Evolutionary conservation across 2,113 vertebrate genomes (phyloP).

Genomic region (Neopipo cinnamomea): DNA sequence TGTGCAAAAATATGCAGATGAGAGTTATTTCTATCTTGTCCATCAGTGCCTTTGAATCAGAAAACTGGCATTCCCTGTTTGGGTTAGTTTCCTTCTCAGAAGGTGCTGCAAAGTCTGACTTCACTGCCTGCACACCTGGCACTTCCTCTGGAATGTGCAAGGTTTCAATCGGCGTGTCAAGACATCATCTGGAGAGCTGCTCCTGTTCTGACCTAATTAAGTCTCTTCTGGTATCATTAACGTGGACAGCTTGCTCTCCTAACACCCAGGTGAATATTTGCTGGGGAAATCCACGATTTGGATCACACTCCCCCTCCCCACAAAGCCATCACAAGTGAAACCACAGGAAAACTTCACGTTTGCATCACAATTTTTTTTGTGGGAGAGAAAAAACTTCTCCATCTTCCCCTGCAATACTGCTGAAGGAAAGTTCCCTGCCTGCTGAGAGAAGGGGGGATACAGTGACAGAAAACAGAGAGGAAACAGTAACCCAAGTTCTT

Average conservation of each 20-base stretch:
- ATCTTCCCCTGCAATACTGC: neutral
- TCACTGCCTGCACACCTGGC: constrained; percentile 3
- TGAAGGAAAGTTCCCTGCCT: neutral
- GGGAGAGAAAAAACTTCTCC: neutral
- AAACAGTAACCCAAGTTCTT: neutral
- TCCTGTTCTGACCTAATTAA: constrained; percentile 17
- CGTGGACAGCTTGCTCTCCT: neutral
- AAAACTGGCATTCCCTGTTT: neutral
- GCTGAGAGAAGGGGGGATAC: neutral
- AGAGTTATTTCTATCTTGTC: neutral
- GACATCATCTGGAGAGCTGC: constrained; percentile 12
- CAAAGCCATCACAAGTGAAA: neutral
- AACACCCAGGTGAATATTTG: neutral
- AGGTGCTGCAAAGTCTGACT: neutral
- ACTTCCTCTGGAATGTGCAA: constrained; percentile 15
- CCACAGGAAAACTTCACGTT: neutral
- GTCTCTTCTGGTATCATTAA: neutral
- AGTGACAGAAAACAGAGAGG: neutral
- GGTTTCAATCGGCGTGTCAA: neutral
- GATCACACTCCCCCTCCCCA: neutral
- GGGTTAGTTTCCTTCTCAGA: neutral
- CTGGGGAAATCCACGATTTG: neutral
- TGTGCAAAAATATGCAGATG: neutral
- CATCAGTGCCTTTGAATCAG: neutral
- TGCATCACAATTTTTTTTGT: neutral